These are phyloP conservation scores for Alloscopus bannaensis DNA, from an alignment of 2,888 invertebrate species.

Conservation along the genomic window DNA sequence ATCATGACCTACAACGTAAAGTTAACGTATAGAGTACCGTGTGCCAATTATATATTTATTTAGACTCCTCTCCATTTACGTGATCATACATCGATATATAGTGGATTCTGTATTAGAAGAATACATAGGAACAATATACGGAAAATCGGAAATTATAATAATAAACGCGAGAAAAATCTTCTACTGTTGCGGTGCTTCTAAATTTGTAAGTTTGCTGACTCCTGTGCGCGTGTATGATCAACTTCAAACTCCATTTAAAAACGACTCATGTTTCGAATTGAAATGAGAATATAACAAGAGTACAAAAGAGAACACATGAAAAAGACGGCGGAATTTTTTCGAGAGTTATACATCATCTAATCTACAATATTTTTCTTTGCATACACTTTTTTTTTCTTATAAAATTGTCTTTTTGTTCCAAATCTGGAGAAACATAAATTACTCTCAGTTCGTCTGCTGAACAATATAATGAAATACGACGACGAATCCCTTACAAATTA, in stretches of 20 bases:
- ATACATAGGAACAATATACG: no score
- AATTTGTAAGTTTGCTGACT: no score
- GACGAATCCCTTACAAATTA: slow-evolving; percentile 25
- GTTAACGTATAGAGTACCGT: no score
- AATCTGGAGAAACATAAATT: slow-evolving; percentile 47
- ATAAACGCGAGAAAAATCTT: no score
- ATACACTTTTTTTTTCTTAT: slow-evolving; percentile 34
- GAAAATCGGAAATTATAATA: no score
- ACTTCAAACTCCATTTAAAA: slow-evolving; percentile 41
- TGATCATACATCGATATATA: no score
- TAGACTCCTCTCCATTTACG: no score
- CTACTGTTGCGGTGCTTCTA: no score
- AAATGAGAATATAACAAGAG: slow-evolving; percentile 56
- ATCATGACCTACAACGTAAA: no score
- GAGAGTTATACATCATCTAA: slow-evolving; percentile 40
- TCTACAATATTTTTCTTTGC: slow-evolving; percentile 35
- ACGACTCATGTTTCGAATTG: slow-evolving; percentile 52
- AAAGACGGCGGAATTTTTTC: slow-evolving; percentile 60
- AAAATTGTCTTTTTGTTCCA: slow-evolving; percentile 55
- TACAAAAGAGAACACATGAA: slow-evolving; percentile 59
- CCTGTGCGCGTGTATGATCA: no score
- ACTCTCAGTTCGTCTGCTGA: slow-evolving; percentile 48
- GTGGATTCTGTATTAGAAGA: no score
- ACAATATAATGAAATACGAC: slow-evolving; percentile 40
- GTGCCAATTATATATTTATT: no score